These are phyloP conservation scores for Plecotus auritus DNA, from an alignment of 2,113 vertebrate species.

Conservation along the genomic window DNA sequence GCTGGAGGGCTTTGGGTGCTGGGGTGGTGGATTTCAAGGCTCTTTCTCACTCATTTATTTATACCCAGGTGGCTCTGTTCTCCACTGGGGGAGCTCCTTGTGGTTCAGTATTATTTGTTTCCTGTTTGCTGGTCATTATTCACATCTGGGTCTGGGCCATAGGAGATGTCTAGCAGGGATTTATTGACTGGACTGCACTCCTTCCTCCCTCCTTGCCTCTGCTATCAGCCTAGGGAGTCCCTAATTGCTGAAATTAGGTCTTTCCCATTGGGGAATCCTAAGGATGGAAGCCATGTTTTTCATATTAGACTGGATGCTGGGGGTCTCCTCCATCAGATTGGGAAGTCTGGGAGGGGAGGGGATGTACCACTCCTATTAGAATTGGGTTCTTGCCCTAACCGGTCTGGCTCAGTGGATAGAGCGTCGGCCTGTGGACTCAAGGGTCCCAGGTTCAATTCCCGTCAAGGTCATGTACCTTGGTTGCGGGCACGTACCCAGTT, in stretches of 20 bases:
- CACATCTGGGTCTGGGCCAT: not conserved
- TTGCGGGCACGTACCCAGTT: too few relatives aligned
- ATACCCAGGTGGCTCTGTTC: not conserved
- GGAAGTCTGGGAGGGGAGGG: not conserved
- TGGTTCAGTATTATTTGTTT: not conserved
- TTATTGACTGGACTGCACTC: not conserved
- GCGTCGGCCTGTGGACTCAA: too few relatives aligned
- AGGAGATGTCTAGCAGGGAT: not conserved
- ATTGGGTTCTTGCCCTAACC: not conserved
- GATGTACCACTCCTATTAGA: not conserved
- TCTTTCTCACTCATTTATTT: not conserved
- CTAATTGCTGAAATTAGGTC: conserved; percentile 10
- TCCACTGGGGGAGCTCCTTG: not conserved
- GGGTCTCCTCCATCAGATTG: not conserved
- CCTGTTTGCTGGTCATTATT: not conserved
- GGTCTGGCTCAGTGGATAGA: too few relatives aligned
- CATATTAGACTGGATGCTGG: not conserved
- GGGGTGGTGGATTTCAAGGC: not conserved
- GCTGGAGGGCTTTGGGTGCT: not conserved
- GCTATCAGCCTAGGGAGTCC: not conserved
- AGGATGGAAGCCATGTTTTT: not conserved
- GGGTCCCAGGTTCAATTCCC: too few relatives aligned
- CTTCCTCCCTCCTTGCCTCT: not conserved
- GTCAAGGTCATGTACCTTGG: too few relatives aligned
- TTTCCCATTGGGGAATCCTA: not conserved